Percentiles rank a stretch among this genome's conserved stretches.
These are phyloP conservation scores for Bos taurus DNA, from an alignment of 2,113 vertebrate genomes.

Conservation along the genomic window DNA sequence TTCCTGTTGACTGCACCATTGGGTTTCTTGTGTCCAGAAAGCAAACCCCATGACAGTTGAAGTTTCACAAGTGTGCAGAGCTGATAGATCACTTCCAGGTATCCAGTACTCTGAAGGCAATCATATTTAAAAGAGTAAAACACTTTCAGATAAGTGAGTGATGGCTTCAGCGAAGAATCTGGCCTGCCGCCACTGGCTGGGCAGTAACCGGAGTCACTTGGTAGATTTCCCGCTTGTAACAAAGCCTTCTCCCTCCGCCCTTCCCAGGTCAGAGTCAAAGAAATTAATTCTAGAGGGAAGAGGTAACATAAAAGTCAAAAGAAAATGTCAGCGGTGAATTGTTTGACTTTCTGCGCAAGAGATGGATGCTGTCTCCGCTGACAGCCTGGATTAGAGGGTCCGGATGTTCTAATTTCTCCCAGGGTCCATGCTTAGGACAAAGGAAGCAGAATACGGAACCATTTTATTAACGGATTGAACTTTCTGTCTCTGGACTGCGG, in stretches of 20 bases:
- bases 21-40: neutral
- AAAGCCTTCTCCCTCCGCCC: neutral
- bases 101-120: neutral
- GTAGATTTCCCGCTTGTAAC: neutral
- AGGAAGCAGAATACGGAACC: no score
- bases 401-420: neutral
- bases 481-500: neutral
- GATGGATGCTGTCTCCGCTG: neutral
- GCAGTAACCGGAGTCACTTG: no score
- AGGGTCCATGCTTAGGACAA: neutral
- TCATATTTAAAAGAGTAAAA: neutral
- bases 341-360: fast-evolving
- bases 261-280: neutral
- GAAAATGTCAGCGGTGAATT: neutral
- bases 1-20: neutral
- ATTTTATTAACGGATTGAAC: neutral
- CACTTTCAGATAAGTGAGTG: neutral
- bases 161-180: neutral
- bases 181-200: neutral
- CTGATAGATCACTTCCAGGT: neutral
- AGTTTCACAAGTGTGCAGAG: fast-evolving
- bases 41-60: fast-evolving
- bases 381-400: neutral
- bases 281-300: neutral
- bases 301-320: neutral